Base-by-base conservation (phyloP, 2,113 vertebrate species). In the Calyptomena viridis region DNA sequence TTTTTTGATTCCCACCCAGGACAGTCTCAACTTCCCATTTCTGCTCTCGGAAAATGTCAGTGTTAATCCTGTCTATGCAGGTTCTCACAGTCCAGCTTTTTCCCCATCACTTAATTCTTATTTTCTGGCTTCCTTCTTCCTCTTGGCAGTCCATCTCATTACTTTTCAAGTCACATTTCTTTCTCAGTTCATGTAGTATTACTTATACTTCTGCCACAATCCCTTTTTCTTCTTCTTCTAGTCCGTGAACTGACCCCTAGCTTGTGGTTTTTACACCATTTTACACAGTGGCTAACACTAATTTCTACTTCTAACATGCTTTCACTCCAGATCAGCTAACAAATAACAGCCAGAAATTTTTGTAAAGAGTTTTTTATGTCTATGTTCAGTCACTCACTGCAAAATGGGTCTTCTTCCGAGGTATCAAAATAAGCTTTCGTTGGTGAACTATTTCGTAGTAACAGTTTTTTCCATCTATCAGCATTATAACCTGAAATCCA, bases 361-460 rank as follows among this genome's bases (percentile, higher is more conserved):
- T 68, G 69, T 37, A n/a, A 81, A 50, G 31, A 40, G 6, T 24
- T 14, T 55, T 35, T 46, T 52, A 72, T 37, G 8, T 21, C 42
- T 50, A 50, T 37, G 47, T 78, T 90, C 78, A 92, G 68, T 55
- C 53, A 97, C 98, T 99, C 83, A 99, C 99, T 98, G 91, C 97
- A 98, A 96, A 98, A 99, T 58, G 99, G 99, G 21, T 98, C 96
- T 15, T 97, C 37, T 10, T 95, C 91, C 0, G 97, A 98, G 78
- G 99, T 99, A 95, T 98, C 98, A 98, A 99, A 99, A 96, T 97
- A 99, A n/a, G 97, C 98, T 96, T 96, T 98, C 5, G 86, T 98
- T 31, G 92, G 80, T 84, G 93, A 95, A 39, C 40, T 67, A 23
- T 80, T 98, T 97, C 73, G 93, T 95, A 75, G 97, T 87, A 95